A percentile compares a stretch with the other conserved stretches of the same genome.
phyloP scores from a whole-genome alignment of 2,113 vertebrate species.

The Caracal caracal region DNA sequence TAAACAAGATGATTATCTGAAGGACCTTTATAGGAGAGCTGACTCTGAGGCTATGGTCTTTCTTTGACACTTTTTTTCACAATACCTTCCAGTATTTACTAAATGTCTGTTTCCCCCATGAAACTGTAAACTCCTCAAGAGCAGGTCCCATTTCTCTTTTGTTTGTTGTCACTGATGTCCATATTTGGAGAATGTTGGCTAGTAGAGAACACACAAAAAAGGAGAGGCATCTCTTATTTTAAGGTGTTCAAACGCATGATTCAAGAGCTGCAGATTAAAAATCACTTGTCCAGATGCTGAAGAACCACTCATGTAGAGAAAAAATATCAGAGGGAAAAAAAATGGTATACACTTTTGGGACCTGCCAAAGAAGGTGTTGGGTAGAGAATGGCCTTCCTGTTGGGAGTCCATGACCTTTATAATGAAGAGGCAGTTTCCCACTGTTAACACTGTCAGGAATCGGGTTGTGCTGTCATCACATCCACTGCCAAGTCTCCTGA shows the following conservation, averaged over 20 bases:
- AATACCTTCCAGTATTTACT: neutral
- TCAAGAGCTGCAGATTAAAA: slow-evolving; percentile 31
- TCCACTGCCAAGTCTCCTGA: neutral
- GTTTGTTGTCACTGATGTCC: neutral
- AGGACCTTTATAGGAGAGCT: neutral
- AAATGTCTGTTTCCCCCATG: neutral
- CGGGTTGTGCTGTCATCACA: neutral
- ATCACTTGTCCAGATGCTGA: neutral
- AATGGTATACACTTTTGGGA: neutral
- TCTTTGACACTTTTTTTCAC: neutral
- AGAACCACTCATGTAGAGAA: neutral
- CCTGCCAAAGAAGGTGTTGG: neutral
- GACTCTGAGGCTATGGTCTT: neutral
- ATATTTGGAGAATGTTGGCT: neutral
- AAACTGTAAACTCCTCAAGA: neutral
- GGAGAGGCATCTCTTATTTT: neutral
- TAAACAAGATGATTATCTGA: neutral
- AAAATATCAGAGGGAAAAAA: neutral
- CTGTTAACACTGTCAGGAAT: neutral
- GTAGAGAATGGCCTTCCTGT: neutral
- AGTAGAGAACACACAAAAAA: neutral
- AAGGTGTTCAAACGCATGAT: neutral
- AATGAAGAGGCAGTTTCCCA: neutral
- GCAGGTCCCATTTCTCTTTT: neutral
- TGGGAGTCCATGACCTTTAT: neutral